Base-by-base conservation (phyloP, 2,113 vertebrate species). In the Cnemophilus loriae region DNA sequence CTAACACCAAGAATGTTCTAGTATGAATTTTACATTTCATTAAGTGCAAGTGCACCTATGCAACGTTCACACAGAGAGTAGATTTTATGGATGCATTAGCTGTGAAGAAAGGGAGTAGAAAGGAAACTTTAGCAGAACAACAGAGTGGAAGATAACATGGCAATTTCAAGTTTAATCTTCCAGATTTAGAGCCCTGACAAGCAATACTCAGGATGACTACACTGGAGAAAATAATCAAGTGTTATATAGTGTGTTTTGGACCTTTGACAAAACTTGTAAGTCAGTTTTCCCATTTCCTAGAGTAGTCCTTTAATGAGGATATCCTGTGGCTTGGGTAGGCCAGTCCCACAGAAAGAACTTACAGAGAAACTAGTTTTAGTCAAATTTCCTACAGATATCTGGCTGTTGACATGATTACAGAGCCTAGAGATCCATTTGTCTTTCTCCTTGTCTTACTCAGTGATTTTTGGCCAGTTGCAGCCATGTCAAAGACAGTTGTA, bases 41-140 rank as follows among this genome's bases (percentile, higher is more conserved):
- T 5, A 32, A 53, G 17, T 7, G 17, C 35, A 27, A 0, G 0
- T 32, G 28, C 16, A 60, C 20, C 17, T 76, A 47, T 3, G 1
- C 0, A 2, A 37, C 1, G 0, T 35, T 89, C 39, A 23, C 22
- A 32, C 7, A 35, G 55, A 32, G 13, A n/a, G n/a, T 10, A 46
- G n/a, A 37, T 57, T 71, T 78, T 47, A 47, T 9, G n/a, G 61
- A 44, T 44, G 27, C 26, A 46, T 46, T n/a, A 91, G 27, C 35
- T 33, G 13, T 35, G 27, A 64, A 84, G 33, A 47, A 56, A 63
- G 52, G 27, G 33, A 71, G 24, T 14, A 78, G 33, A 56, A 67
- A 85, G 27, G 22, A 53, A 69, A 55, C 13, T 39, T 60, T 22
- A 75, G 33, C 18, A 56, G 64, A 89, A 64, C 20, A 39, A n/a